Evolutionary conservation across 30 jellyfish, hydroid and myxozoan species (phyloP).

Genomic region (Mastigias papua): DNA sequence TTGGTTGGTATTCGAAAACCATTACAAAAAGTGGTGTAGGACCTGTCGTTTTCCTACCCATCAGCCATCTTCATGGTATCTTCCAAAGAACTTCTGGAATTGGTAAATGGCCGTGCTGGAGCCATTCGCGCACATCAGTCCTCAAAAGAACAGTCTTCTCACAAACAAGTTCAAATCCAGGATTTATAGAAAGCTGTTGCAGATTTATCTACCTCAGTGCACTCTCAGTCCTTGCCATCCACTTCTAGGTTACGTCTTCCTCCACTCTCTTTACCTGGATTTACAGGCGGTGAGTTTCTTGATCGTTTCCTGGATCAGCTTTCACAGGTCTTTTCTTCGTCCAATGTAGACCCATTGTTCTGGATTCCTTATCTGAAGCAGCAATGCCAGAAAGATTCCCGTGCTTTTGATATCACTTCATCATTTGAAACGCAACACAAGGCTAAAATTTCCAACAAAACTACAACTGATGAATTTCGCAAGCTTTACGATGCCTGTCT

Average conservation of each 20-base stretch:
- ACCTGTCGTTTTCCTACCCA: no score
- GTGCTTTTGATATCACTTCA: constrained; percentile 30
- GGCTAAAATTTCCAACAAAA: background rate
- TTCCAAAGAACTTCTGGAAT: no score
- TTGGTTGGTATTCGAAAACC: no score
- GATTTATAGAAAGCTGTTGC: constrained; percentile 6
- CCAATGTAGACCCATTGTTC: constrained; percentile 7
- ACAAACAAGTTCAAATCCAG: no score
- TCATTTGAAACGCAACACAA: background rate
- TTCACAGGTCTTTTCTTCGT: constrained; percentile 9
- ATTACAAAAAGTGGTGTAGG: no score
- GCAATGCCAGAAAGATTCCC: constrained; percentile 40
- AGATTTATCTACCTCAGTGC: background rate
- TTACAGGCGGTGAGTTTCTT: background rate
- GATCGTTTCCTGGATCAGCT: constrained; percentile 33
- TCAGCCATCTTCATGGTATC: no score
- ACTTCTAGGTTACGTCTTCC: constrained; percentile 7
- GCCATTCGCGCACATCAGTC: no score
- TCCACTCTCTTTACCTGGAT: constrained; percentile 2
- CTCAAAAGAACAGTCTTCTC: no score
- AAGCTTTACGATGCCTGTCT: constrained; percentile 23
- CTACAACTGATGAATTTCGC: background rate
- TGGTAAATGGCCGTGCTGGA: no score
- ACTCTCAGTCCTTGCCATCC: background rate
- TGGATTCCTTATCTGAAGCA: constrained; percentile 33